Conservation (phyloP, 2,113 vertebrate species). For the Myotis davidii region DNA sequence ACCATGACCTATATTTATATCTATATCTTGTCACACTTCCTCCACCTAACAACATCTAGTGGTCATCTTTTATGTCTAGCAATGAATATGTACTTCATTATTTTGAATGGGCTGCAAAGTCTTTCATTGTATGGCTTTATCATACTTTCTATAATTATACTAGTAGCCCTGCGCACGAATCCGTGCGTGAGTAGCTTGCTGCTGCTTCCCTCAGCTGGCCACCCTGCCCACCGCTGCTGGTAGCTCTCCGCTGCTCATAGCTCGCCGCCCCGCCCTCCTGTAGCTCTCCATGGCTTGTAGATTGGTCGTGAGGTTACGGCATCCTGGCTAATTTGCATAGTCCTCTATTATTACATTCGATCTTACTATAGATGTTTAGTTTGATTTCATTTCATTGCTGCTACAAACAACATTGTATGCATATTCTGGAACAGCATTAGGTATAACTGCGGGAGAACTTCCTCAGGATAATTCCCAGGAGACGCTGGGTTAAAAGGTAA, state of each 20-base stretch:
- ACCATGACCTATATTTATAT: neutral
- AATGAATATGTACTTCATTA: neutral
- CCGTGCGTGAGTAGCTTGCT: too few relatives aligned
- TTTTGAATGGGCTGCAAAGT: neutral
- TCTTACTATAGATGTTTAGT: neutral
- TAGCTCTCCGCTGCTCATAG: too few relatives aligned
- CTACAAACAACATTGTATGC: neutral
- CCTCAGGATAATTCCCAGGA: neutral
- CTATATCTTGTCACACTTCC: neutral
- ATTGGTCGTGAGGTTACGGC: too few relatives aligned
- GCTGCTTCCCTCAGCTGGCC: too few relatives aligned
- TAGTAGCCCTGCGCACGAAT: too few relatives aligned
- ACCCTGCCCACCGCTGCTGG: too few relatives aligned
- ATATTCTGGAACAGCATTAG: neutral
- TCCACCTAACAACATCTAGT: neutral
- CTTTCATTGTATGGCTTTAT: neutral
- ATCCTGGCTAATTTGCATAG: too few relatives aligned
- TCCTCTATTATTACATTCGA: too few relatives aligned
- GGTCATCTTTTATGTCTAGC: neutral
- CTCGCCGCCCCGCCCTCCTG: too few relatives aligned
- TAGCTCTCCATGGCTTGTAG: too few relatives aligned
- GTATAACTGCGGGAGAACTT: neutral
- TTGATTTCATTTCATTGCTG: neutral
- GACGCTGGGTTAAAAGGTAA: neutral
- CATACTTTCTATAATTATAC: neutral